These are phyloP conservation scores for Indri indri DNA, from an alignment of 2,113 vertebrate genomes.

Conservation along the genomic window DNA sequence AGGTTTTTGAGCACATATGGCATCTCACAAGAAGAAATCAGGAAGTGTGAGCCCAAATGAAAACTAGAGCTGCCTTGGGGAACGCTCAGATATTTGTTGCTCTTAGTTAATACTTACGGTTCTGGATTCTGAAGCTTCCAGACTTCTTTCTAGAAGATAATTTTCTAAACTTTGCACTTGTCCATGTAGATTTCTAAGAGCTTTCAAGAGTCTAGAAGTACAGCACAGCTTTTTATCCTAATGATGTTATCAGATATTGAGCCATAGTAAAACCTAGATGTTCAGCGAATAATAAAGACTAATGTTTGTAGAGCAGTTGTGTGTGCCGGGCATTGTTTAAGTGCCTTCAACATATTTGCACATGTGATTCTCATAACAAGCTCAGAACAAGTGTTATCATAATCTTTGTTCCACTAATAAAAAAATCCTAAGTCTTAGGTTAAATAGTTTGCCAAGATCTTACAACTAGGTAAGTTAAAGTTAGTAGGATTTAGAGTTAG, in stretches of 20 bases:
- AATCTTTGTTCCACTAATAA: neutral
- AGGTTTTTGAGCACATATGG: neutral
- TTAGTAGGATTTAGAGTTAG: neutral
- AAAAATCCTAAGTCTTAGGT: neutral
- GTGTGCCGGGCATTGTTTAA: rapidly evolving
- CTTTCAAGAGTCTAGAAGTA: neutral
- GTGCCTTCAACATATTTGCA: neutral
- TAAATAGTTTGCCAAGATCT: neutral
- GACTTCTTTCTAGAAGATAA: neutral
- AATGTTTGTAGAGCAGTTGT: neutral
- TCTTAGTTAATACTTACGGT: neutral
- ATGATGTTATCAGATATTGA: neutral
- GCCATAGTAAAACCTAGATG: neutral
- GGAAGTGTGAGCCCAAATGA: neutral
- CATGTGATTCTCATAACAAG: neutral
- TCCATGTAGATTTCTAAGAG: neutral
- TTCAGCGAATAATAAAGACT: neutral
- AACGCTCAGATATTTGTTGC: neutral
- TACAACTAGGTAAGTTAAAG: neutral
- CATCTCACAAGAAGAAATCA: constrained; percentile 24
- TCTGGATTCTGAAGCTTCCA: constrained; percentile 24
- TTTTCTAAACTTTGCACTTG: neutral
- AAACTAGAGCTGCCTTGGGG: neutral
- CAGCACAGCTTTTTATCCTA: neutral
- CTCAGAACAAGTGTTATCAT: neutral